Conservation (phyloP, 2,113 vertebrate species). For the Brachypodius melanocephalos region DNA sequence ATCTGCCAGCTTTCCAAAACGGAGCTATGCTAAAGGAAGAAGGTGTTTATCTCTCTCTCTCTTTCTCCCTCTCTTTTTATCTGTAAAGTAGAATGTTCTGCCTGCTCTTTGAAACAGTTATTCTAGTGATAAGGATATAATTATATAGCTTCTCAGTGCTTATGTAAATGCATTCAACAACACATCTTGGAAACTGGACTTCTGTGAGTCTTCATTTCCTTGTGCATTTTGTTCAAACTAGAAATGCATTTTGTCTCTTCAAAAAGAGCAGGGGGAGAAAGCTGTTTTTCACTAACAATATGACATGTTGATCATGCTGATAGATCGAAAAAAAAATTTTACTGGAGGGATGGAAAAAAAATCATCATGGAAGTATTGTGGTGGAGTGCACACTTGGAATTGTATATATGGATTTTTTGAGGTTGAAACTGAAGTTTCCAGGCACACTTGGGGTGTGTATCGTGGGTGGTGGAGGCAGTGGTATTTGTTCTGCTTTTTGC, state of each 20-base stretch:
- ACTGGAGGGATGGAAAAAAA: background rate
- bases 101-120: conserved; percentile 31
- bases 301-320: background rate
- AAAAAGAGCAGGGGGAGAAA: background rate
- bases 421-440: background rate
- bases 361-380: background rate
- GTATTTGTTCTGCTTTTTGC: background rate
- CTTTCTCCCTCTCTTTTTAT: background rate
- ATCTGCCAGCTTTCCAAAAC: conserved; percentile 18
- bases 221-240: background rate
- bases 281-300: background rate
- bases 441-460: background rate
- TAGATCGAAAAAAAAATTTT: background rate
- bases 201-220: background rate
- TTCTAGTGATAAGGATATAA: conserved; percentile 3
- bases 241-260: background rate
- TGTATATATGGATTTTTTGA: background rate
- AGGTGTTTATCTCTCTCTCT: background rate
- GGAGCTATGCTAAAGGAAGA: conserved; percentile 14
- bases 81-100: background rate
- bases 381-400: background rate
- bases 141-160: background rate
- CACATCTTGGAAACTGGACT: background rate
- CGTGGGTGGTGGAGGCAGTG: background rate
- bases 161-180: background rate